A percentile compares a stretch with the other conserved stretches of the same genome.
Conservation (phyloP, 2,888 invertebrate genomes). For the Julus scanicus region DNA sequence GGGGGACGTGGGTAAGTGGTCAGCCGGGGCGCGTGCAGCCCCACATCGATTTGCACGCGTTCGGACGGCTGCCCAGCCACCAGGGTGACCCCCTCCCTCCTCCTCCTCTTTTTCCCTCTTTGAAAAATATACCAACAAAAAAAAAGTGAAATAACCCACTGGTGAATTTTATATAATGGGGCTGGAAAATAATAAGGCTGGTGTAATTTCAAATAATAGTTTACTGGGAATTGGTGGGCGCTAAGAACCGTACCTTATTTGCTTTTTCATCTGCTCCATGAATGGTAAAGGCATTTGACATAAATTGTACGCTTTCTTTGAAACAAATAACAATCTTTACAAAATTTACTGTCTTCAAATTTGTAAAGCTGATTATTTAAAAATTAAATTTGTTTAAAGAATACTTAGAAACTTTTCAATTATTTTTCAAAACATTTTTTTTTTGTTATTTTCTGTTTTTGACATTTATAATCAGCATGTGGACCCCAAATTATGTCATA, state of each 20-base stretch:
- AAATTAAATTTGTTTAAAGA: too few species aligned
- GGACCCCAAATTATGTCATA: conserved; percentile 40
- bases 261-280: too few species aligned
- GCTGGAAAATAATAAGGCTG: not conserved
- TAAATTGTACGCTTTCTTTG: too few species aligned
- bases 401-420: too few species aligned
- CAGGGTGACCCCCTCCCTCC: not conserved
- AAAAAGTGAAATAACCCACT: not conserved
- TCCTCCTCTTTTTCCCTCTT: not conserved
- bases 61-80: conserved; percentile 25
- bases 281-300: too few species aligned
- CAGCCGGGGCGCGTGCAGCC: conserved; percentile 37
- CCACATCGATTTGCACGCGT: conserved; percentile 42
- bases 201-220: conserved; percentile 21
- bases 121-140: not conserved
- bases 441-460: too few species aligned
- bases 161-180: conserved; percentile 27
- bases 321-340: too few species aligned
- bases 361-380: too few species aligned
- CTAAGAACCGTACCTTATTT: not conserved
- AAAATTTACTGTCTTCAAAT: too few species aligned
- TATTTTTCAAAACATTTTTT: too few species aligned
- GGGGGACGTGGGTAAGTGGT: conserved; percentile 42
- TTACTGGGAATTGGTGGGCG: not conserved
- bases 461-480: not conserved